Evolutionary conservation across 2,888 invertebrate genomes (phyloP), one percentile per base, ranked within the genome.

Genomic region (Zhengitettix transpicula): DNA sequence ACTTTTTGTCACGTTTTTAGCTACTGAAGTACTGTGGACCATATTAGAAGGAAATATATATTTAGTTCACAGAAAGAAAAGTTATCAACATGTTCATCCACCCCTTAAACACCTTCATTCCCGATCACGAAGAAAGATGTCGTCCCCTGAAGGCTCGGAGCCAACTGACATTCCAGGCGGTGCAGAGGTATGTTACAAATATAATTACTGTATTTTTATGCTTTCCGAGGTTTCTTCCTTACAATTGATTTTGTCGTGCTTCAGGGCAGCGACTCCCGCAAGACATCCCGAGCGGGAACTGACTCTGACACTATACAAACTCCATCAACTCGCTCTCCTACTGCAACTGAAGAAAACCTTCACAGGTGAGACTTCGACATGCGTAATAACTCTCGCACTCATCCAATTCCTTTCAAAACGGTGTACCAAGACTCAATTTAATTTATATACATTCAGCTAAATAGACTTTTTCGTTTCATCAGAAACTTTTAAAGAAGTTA

Each of bases 31-130:
- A 28, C 3, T 5, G 7, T 28, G 28, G 28, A 28, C 7, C 28
- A 5, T 5, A 28, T 28, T 2, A 28, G 7, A 28, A 28, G 7
- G 7, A 28, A 5, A 28, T 28, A 10, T 63, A 61, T 61, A 72
- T 70, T 52, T 71, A 83, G 83, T 80, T 70, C 82, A 83, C 68
- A 76, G 82, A 51, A 78, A 81, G 67, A 77, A 77, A 69, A 80
- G 79, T 68, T 82, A 82, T 68, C 82, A 80, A 42, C 82, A 83
- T 68, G 78, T 79, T 67, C 81, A 81, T 67, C 77, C 76, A 67
- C 81, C 82, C 54, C 70, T 82, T 68, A 81, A 81, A 69, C 76
- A 78, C 62, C 67, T 78, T 58, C 76, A 75, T 66, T 76, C 77
- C 59, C 74, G 78, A 65, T 78, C 78, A 68, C 77, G 77, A 73